phyloP scores from a whole-genome alignment of 2,113 vertebrate species.

The Dicerorhinus sumatrensis region DNA sequence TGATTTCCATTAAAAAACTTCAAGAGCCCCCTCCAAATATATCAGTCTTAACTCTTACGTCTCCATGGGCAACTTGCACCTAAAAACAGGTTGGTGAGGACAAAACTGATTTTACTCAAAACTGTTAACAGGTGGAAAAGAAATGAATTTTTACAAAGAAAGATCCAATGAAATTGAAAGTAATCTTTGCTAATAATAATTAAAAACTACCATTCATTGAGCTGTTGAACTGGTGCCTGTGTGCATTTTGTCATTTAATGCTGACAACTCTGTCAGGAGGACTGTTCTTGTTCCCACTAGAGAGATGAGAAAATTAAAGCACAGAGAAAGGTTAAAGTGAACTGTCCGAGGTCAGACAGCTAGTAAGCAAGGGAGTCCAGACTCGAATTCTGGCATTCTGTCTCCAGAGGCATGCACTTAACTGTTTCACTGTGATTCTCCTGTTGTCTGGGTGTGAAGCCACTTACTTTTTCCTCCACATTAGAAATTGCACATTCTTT shows the following conservation, averaged over 20 bases:
- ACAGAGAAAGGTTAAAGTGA: neutral
- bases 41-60: neutral
- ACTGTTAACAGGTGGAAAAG: neutral
- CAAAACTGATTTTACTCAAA: neutral
- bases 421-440: neutral
- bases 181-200: neutral
- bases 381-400: neutral
- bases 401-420: neutral
- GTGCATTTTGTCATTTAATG: neutral
- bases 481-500: neutral
- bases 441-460: neutral
- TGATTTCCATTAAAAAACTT: neutral
- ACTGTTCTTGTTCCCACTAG: neutral
- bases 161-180: neutral
- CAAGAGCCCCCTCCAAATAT: neutral
- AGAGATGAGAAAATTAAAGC: conserved; percentile 47
- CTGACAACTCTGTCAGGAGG: neutral
- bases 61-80: neutral
- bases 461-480: neutral
- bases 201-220: neutral
- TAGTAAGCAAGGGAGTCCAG: neutral
- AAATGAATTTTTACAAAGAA: neutral
- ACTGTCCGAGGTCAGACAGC: neutral
- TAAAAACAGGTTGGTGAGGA: neutral
- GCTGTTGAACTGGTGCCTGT: neutral